These are phyloP conservation scores for Drosophila borealis DNA, from an alignment of 2,888 invertebrate species.

Conservation along the genomic window DNA sequence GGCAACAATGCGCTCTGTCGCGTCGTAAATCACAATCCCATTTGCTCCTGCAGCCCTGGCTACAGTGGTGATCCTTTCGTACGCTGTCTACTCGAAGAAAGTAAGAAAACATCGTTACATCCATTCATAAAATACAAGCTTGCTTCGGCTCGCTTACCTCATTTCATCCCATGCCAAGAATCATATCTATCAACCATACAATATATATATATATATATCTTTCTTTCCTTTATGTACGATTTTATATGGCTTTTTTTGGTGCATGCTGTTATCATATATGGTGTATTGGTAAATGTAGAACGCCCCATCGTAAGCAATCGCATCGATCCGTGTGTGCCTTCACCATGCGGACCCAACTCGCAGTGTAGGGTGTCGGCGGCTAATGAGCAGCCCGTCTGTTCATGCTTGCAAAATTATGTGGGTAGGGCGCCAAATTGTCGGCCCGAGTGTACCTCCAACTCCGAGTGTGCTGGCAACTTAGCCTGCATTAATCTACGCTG, in stretches of 20 bases:
- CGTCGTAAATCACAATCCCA: constrained; percentile 93
- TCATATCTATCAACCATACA: constrained; percentile 15
- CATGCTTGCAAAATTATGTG: constrained; percentile 91
- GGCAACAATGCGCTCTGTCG: constrained; percentile 92
- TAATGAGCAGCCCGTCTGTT: constrained; percentile 92
- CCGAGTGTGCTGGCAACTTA: constrained; percentile 93
- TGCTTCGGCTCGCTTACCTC: constrained; percentile 12
- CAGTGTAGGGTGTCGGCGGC: constrained; percentile 89
- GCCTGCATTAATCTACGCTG: constrained; percentile 94
- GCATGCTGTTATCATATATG: constrained; percentile 69
- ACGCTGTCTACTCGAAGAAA: constrained; percentile 89
- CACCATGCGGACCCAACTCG: constrained; percentile 94
- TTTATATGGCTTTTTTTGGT: constrained; percentile 72
- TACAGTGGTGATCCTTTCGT: constrained; percentile 93
- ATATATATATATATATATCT: constrained; percentile 26
- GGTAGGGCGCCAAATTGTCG: constrained; percentile 94
- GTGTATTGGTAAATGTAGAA: constrained; percentile 70
- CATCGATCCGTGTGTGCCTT: constrained; percentile 91
- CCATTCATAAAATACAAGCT: constrained; percentile 9
- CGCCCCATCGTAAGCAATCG: constrained; percentile 77
- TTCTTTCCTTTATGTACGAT: constrained; percentile 67
- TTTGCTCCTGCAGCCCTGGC: constrained; percentile 92
- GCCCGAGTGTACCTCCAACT: constrained; percentile 93
- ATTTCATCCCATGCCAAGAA: constrained; percentile 32
- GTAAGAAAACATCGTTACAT: constrained; percentile 86